These are phyloP conservation scores for Amiota minor DNA, from an alignment of 2,888 invertebrate species.

Conservation along the genomic window DNA sequence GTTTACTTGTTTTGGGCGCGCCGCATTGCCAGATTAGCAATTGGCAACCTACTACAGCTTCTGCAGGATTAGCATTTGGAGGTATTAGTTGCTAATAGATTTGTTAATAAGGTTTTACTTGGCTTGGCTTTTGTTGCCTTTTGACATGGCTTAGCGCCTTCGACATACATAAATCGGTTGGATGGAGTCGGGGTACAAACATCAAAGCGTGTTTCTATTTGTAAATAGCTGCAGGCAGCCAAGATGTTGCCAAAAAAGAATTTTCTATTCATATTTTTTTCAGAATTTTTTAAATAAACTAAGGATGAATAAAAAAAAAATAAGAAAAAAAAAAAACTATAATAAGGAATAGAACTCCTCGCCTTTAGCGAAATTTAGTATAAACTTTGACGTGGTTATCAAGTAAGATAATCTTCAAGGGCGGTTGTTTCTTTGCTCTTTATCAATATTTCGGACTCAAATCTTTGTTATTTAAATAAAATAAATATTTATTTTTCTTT, in stretches of 20 bases:
- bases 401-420: not conserved
- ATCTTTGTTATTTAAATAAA: too few relatives aligned
- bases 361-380: slow-evolving; percentile 4
- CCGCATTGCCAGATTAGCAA: slow-evolving; percentile 11
- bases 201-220: slow-evolving; percentile 22
- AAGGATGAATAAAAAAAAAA: too few relatives aligned
- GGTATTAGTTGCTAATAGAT: slow-evolving; percentile 28
- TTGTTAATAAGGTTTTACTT: slow-evolving; percentile 12
- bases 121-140: slow-evolving; percentile 2
- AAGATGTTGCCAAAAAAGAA: slow-evolving; percentile 4
- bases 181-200: not conserved
- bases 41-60: slow-evolving; percentile 20
- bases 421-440: too few relatives aligned
- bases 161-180: not conserved
- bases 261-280: not conserved
- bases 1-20: slow-evolving; percentile 6
- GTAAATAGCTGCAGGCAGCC: slow-evolving; percentile 13
- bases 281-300: not conserved
- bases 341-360: slow-evolving; percentile 15
- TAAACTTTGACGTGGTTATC: not conserved
- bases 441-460: too few relatives aligned
- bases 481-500: too few relatives aligned
- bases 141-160: not conserved
- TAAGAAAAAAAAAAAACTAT: not conserved
- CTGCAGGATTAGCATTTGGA: slow-evolving; percentile 20